Evolutionary conservation across 2,888 invertebrate genomes (phyloP).

Genomic region (Andrena flavipes): DNA sequence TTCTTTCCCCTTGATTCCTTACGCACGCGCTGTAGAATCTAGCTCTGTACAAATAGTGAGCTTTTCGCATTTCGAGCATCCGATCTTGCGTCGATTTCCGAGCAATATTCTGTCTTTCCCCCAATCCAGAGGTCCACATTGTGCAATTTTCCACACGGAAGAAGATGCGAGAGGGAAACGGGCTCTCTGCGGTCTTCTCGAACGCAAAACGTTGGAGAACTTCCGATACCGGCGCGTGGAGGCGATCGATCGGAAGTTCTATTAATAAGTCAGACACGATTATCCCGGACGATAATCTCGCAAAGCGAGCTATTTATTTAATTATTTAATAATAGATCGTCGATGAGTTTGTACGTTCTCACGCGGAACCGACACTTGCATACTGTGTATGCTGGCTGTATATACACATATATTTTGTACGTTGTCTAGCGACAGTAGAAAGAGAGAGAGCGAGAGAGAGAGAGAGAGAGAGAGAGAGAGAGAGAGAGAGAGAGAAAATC

Average conservation of each 20-base stretch:
- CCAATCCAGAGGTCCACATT: background rate
- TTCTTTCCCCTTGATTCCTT: background rate
- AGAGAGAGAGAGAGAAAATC: too few species aligned
- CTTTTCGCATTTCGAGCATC: background rate
- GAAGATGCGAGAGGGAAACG: background rate
- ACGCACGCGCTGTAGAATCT: too few species aligned
- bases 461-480: background rate
- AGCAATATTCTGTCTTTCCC: background rate
- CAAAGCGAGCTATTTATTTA: conserved; percentile 62
- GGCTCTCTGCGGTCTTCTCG: conserved; percentile 35
- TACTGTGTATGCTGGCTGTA: conserved; percentile 78
- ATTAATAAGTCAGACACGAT: conserved; percentile 64
- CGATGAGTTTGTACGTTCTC: conserved; percentile 61
- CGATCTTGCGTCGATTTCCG: background rate
- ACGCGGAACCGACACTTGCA: conserved; percentile 70
- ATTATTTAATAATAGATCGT: conserved; percentile 68
- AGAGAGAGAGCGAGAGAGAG: background rate
- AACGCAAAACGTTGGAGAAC: conserved; percentile 35
- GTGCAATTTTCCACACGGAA: background rate
- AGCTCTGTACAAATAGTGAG: too few species aligned
- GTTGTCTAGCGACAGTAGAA: conserved; percentile 68
- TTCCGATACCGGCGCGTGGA: conserved; percentile 35
- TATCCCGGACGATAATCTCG: conserved; percentile 63
- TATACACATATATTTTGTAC: conserved; percentile 73
- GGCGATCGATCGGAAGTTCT: conserved; percentile 66